phyloP scores from a whole-genome alignment of 2,113 vertebrate species.

The Acrocephalus kingi region DNA sequence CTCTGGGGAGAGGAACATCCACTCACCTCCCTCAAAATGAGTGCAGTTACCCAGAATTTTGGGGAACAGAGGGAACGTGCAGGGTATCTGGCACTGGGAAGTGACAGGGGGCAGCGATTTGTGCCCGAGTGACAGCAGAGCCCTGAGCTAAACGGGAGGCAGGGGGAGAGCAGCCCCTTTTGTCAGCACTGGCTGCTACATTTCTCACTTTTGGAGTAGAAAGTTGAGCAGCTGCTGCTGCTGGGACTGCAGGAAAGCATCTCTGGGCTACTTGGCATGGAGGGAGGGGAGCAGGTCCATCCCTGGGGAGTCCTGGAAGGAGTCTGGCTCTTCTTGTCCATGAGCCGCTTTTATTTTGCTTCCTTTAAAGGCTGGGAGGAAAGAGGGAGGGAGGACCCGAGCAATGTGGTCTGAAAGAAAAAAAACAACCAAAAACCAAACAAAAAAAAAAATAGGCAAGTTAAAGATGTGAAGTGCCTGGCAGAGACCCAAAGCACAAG shows the following conservation, averaged over 20 bases:
- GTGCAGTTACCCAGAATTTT: neutral
- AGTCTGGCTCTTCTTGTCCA: neutral
- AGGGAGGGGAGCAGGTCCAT: neutral
- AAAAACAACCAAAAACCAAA: neutral
- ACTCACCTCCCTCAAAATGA: neutral
- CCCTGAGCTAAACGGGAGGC: neutral
- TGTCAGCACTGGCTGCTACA: neutral
- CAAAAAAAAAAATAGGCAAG: neutral
- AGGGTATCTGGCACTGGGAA: neutral
- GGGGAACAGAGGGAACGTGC: neutral
- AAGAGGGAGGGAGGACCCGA: neutral
- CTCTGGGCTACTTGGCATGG: neutral
- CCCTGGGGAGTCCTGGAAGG: neutral
- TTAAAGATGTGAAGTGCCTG: constrained; percentile 30
- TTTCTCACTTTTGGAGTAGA: neutral
- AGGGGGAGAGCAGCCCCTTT: neutral
- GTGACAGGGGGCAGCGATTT: fast-evolving
- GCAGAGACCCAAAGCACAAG: constrained; percentile 55
- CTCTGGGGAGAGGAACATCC: neutral
- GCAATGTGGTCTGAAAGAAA: neutral
- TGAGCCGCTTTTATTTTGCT: neutral
- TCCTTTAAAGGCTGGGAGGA: constrained; percentile 20
- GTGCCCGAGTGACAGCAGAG: fast-evolving
- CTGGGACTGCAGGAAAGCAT: neutral
- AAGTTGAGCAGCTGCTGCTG: neutral